phyloP scores from a whole-genome alignment of 2,888 invertebrate genomes.

The Prosopocoilus inquinatus region DNA sequence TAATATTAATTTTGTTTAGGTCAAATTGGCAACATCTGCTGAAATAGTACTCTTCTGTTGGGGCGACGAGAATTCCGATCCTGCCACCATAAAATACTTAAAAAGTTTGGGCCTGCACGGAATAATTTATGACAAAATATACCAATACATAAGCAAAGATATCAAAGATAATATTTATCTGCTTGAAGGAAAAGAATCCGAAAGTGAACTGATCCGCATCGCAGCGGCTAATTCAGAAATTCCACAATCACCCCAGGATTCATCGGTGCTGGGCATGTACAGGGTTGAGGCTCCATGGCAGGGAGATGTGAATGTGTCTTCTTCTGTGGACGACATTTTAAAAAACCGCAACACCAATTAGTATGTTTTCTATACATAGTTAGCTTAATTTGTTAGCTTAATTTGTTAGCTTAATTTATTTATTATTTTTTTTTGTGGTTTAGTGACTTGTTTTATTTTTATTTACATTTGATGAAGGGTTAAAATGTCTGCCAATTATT shows the following conservation, averaged over 20 bases:
- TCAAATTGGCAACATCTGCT: constrained; percentile 73
- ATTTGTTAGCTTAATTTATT: too few relatives aligned
- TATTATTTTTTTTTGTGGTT: too few relatives aligned
- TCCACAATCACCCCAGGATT: constrained; percentile 25
- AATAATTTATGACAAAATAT: constrained; percentile 94
- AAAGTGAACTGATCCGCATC: constrained; percentile 59
- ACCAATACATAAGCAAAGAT: constrained; percentile 69
- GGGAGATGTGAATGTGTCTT: too few relatives aligned
- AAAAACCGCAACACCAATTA: too few relatives aligned
- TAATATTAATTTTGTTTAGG: constrained; percentile 52
- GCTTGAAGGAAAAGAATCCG: constrained; percentile 74
- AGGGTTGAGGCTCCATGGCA: too few relatives aligned
- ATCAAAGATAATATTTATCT: constrained; percentile 81
- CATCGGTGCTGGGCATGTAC: not conserved
- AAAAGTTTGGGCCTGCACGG: constrained; percentile 91
- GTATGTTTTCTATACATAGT: not conserved
- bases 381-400: not conserved
- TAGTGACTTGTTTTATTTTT: too few relatives aligned
- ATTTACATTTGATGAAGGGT: too few relatives aligned
- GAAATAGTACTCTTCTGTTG: constrained; percentile 92
- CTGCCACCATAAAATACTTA: constrained; percentile 77
- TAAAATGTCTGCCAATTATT: too few relatives aligned
- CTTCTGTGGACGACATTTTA: too few relatives aligned
- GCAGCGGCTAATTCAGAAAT: constrained; percentile 45
- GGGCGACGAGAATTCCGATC: constrained; percentile 95